These are phyloP conservation scores for Choristoneura rosaceana DNA, from an alignment of 2,888 invertebrate species.

Conservation along the genomic window DNA sequence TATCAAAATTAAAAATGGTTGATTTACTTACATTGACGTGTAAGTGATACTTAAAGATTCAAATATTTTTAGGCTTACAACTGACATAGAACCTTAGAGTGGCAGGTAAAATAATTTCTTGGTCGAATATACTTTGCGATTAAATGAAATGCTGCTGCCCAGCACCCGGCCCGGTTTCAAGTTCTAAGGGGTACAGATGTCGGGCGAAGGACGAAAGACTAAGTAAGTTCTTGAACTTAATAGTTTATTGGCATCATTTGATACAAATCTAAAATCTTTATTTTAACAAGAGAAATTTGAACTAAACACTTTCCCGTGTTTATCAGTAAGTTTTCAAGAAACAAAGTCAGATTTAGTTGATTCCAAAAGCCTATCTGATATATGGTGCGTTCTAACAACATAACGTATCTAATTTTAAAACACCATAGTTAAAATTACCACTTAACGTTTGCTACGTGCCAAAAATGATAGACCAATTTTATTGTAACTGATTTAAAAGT, in stretches of 20 bases:
- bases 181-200: background rate
- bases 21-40: too few relatives aligned
- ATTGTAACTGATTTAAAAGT: constrained; percentile 44
- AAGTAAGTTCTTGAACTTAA: too few relatives aligned
- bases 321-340: background rate
- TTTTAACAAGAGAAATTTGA: too few relatives aligned
- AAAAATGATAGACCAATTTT: constrained; percentile 32
- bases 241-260: too few relatives aligned
- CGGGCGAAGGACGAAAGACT: too few relatives aligned
- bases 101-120: too few relatives aligned
- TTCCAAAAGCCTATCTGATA: background rate
- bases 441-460: constrained; percentile 22
- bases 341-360: background rate
- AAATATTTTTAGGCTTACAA: too few relatives aligned
- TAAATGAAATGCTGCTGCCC: background rate
- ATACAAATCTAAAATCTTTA: too few relatives aligned
- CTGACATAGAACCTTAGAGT: too few relatives aligned
- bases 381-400: background rate
- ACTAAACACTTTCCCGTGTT: too few relatives aligned
- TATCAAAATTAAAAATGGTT: too few relatives aligned
- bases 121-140: background rate
- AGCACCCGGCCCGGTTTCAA: background rate
- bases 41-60: too few relatives aligned
- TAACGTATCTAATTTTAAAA: background rate
- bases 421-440: constrained; percentile 5